These are phyloP conservation scores for Suricata suricatta DNA, from an alignment of 2,113 vertebrate species.

Conservation along the genomic window DNA sequence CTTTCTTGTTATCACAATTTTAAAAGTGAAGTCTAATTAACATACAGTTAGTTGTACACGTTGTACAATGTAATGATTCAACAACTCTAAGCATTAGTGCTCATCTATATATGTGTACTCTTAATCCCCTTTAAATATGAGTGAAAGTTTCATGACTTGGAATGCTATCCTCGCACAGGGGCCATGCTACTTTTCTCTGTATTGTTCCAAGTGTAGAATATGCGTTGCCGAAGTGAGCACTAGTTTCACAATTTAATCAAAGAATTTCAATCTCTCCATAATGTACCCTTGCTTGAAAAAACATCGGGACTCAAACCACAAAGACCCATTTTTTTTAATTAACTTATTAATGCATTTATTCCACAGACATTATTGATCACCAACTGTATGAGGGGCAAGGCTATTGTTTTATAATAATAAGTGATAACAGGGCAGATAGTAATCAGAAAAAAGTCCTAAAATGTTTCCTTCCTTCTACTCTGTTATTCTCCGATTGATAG, in stretches of 20 bases:
- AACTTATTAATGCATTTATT: background rate
- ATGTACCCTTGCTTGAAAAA: background rate
- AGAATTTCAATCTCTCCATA: background rate
- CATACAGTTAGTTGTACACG: background rate
- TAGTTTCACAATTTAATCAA: background rate
- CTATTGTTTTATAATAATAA: background rate
- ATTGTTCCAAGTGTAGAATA: background rate
- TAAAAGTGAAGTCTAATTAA: background rate
- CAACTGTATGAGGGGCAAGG: background rate
- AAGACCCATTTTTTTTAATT: background rate
- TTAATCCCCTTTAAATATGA: background rate
- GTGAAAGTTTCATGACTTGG: background rate
- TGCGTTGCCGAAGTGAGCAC: background rate
- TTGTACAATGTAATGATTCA: background rate
- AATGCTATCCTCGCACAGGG: background rate
- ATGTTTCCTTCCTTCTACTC: background rate
- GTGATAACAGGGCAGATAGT: background rate
- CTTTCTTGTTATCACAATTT: background rate
- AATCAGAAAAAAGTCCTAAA: background rate
- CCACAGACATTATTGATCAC: background rate
- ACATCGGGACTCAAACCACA: background rate
- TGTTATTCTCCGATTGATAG: background rate
- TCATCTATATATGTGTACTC: background rate
- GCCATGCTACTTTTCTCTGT: background rate
- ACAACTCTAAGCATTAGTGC: background rate